phyloP scores from a whole-genome alignment of 2,113 vertebrate species.

The Colinus virginianus region DNA sequence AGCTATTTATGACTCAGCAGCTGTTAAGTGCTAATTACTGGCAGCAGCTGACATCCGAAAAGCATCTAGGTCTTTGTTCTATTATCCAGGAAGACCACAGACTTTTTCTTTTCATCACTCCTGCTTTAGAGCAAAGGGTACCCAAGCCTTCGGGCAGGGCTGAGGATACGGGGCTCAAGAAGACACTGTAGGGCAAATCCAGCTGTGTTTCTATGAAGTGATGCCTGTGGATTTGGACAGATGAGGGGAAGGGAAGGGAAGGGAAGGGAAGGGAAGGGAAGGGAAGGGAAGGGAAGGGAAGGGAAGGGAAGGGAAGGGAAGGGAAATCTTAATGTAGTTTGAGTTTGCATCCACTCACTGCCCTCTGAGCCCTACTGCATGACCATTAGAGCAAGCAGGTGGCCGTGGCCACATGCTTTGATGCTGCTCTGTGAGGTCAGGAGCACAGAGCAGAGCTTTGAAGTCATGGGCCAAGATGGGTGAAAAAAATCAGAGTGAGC shows the following conservation, averaged over 20 bases:
- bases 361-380: too few species aligned
- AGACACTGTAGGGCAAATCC: accelerated
- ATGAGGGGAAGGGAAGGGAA: not conserved
- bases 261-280: too few species aligned
- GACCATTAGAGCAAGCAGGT: accelerated
- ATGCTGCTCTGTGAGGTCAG: not conserved
- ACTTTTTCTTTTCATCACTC: not conserved
- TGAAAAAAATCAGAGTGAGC: too few species aligned
- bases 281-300: too few species aligned
- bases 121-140: slow-evolving; percentile 5
- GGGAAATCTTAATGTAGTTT: too few species aligned
- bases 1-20: slow-evolving; percentile 64
- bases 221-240: not conserved
- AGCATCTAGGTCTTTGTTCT: slow-evolving; percentile 51
- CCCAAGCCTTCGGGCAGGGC: not conserved
- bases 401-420: not conserved
- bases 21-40: slow-evolving; percentile 52
- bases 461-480: too few species aligned
- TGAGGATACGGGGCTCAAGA: not conserved
- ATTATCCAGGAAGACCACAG: slow-evolving; percentile 46
- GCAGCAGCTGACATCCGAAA: slow-evolving; percentile 50
- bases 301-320: too few species aligned
- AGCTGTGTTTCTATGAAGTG: not conserved
- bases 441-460: not conserved
- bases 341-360: not conserved